These are phyloP conservation scores for Channallabes apus DNA, from an alignment of 2,797 vertebrate genomes.

Conservation along the genomic window DNA sequence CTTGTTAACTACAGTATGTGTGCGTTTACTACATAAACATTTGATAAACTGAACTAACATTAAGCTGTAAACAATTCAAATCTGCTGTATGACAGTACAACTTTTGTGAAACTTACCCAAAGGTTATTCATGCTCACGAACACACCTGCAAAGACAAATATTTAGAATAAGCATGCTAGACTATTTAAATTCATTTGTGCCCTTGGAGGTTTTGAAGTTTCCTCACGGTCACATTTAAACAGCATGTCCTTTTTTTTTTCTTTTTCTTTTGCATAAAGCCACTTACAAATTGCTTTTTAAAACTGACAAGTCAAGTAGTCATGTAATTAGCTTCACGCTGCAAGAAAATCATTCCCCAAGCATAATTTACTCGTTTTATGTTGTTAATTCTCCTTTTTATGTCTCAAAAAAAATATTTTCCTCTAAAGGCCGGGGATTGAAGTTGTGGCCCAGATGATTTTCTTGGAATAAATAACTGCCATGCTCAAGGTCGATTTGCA, in stretches of 20 bases:
- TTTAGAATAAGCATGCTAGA: slow-evolving; percentile 15
- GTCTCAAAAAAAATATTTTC: slow-evolving; percentile 44
- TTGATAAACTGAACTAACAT: not conserved
- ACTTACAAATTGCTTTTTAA: slow-evolving; percentile 47
- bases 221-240: slow-evolving; percentile 30
- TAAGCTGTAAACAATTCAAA: not conserved
- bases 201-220: slow-evolving; percentile 37
- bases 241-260: slow-evolving; percentile 4
- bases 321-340: slow-evolving; percentile 51
- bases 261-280: slow-evolving; percentile 4
- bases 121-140: slow-evolving; percentile 3
- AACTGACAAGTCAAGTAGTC: slow-evolving; percentile 38
- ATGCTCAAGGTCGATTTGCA: slow-evolving; percentile 53
- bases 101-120: not conserved
- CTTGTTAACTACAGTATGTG: not conserved
- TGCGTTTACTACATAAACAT: not conserved
- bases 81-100: not conserved
- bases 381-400: slow-evolving; percentile 31
- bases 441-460: slow-evolving; percentile 46
- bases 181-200: slow-evolving; percentile 12
- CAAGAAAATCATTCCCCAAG: slow-evolving; percentile 45
- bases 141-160: slow-evolving; percentile 4
- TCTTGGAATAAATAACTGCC: slow-evolving; percentile 56
- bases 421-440: slow-evolving; percentile 40
- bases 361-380: slow-evolving; percentile 36